Conservation (phyloP, 1,140 invertebrate species). For the Hyles euphorbiae region DNA sequence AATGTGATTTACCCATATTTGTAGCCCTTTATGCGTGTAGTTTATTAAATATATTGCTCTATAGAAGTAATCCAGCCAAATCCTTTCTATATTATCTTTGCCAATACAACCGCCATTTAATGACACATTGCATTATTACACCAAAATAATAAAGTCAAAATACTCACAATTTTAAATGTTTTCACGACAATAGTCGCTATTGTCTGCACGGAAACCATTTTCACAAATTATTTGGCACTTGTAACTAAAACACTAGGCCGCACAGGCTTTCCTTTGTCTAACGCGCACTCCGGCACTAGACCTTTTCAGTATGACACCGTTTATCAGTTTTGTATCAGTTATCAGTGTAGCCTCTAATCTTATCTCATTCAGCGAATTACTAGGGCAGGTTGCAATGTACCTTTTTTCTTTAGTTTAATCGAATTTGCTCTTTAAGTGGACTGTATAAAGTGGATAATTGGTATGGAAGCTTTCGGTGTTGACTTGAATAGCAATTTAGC, state of each 20-base stretch:
- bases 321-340: slow-evolving; percentile 46
- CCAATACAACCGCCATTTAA: background rate
- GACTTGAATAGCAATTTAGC: slow-evolving; percentile 11
- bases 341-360: slow-evolving; percentile 51
- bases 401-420: slow-evolving; percentile 6
- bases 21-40: too few relatives aligned
- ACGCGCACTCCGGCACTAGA: slow-evolving; percentile 19
- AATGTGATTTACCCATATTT: too few relatives aligned
- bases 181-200: slow-evolving; percentile 86
- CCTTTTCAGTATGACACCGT: slow-evolving; percentile 49
- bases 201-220: slow-evolving; percentile 85
- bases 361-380: slow-evolving; percentile 63
- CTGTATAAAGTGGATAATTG: background rate
- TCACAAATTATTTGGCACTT: slow-evolving; percentile 43
- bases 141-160: slow-evolving; percentile 7
- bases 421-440: background rate
- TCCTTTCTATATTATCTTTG: too few relatives aligned
- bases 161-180: slow-evolving; percentile 86
- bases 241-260: slow-evolving; percentile 10
- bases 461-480: background rate
- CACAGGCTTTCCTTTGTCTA: background rate
- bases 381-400: slow-evolving; percentile 52
- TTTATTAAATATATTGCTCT: too few relatives aligned
- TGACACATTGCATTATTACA: background rate
- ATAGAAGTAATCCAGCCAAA: too few relatives aligned